These are phyloP conservation scores for Polypterus bichir DNA, from an alignment of 2,113 vertebrate species.

Conservation along the genomic window DNA sequence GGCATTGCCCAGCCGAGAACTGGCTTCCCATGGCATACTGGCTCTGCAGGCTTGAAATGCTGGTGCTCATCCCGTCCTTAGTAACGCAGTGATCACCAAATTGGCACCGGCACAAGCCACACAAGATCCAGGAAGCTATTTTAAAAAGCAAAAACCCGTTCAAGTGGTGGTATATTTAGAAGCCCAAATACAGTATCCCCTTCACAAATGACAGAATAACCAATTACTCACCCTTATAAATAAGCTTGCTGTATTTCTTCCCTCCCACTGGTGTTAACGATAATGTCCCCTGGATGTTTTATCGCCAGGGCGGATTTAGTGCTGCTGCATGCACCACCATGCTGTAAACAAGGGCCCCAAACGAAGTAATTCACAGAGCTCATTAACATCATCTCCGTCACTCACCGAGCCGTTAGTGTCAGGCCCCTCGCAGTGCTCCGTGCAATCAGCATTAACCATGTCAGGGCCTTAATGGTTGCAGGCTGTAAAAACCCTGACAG, in stretches of 20 bases:
- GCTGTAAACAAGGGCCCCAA: slow-evolving; percentile 61
- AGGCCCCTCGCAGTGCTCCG: slow-evolving; percentile 45
- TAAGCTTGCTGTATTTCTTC: neutral
- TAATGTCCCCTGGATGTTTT: slow-evolving; percentile 24
- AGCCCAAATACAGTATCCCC: slow-evolving; percentile 5
- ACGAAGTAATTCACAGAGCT: slow-evolving; percentile 45
- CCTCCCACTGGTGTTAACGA: slow-evolving; percentile 15
- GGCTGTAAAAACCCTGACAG: slow-evolving; percentile 49
- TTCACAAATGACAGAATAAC: neutral
- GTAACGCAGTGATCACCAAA: too few species aligned
- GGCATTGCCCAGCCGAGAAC: too few species aligned
- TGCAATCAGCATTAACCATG: slow-evolving; percentile 58
- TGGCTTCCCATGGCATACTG: too few species aligned
- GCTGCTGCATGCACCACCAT: slow-evolving; percentile 33
- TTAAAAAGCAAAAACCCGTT: too few species aligned
- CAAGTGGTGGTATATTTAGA: slow-evolving; percentile 2
- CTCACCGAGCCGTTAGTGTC: slow-evolving; percentile 53
- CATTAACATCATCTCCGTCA: slow-evolving; percentile 67
- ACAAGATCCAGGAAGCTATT: too few species aligned
- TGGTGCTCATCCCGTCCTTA: too few species aligned
- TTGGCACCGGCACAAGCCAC: too few species aligned
- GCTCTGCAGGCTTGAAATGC: too few species aligned
- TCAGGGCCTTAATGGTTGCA: slow-evolving; percentile 52
- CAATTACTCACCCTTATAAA: slow-evolving; percentile 6
- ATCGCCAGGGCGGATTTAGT: slow-evolving; percentile 52